Evolutionary conservation across 2,113 vertebrate species (phyloP).

Genomic region (Oryzias curvinotus): DNA sequence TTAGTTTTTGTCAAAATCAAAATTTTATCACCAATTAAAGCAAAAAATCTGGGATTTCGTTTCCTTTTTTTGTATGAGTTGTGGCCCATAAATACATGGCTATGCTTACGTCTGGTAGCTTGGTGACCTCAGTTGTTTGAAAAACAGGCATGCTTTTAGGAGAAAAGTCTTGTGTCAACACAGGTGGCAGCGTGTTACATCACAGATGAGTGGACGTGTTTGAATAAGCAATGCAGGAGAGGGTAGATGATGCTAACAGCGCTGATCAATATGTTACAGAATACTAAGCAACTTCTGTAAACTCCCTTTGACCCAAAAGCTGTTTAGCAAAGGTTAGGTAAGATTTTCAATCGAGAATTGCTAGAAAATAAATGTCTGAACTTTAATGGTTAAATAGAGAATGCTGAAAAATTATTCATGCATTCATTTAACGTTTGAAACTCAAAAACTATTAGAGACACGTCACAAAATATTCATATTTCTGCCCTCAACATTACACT

Average conservation of each 20-base stretch:
- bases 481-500: too few species aligned
- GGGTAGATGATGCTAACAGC: constrained; percentile 4
- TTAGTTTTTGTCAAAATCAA: too few species aligned
- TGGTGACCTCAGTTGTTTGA: constrained; percentile 31
- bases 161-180: constrained; percentile 46
- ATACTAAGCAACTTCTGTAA: too few species aligned
- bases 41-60: too few species aligned
- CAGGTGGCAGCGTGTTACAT: constrained; percentile 19
- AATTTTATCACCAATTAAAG: too few species aligned
- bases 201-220: constrained; percentile 44
- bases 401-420: background rate
- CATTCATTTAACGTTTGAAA: constrained; percentile 1
- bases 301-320: too few species aligned
- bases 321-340: too few species aligned
- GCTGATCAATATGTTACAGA: background rate
- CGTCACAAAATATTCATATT: too few species aligned
- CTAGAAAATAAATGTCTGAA: background rate
- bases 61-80: too few species aligned
- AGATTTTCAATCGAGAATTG: too few species aligned
- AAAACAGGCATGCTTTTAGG: constrained; percentile 20
- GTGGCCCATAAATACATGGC: too few species aligned
- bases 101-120: too few species aligned
- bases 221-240: constrained; percentile 31
- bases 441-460: background rate
- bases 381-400: background rate